phyloP scores from a whole-genome alignment of 2,113 vertebrate species.

The Fregata magnificens region DNA sequence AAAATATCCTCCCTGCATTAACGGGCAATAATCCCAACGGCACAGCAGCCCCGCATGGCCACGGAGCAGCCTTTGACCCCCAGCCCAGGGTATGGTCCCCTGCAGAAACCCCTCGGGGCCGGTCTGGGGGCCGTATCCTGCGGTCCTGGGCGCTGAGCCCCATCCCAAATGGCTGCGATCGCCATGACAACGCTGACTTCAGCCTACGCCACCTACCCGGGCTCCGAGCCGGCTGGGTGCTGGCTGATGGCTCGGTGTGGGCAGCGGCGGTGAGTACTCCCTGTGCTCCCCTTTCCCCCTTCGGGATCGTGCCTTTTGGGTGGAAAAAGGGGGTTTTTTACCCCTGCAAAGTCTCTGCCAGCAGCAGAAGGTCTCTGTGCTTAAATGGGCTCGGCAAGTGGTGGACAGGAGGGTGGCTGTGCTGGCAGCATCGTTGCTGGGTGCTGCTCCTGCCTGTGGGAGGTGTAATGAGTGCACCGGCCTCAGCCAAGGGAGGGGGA shows the following conservation, averaged over 20 bases:
- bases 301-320: background rate
- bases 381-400: rapidly evolving
- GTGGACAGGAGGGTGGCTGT: background rate
- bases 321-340: background rate
- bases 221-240: background rate
- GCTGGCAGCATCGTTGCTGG: background rate
- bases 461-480: background rate
- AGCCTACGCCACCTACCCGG: slow-evolving; percentile 20
- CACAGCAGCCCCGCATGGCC: background rate
- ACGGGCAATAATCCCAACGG: background rate
- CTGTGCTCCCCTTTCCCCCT: background rate
- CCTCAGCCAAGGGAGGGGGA: background rate
- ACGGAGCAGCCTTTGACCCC: background rate
- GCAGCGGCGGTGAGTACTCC: background rate
- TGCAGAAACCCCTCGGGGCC: background rate
- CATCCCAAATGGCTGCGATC: slow-evolving; percentile 3
- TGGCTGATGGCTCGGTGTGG: slow-evolving; percentile 3
- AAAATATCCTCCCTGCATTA: slow-evolving; percentile 29
- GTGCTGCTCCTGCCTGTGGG: background rate
- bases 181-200: slow-evolving; percentile 39
- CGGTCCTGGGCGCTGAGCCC: background rate
- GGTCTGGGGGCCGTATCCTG: background rate
- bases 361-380: background rate
- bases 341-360: background rate
- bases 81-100: too few relatives aligned